Base-by-base conservation (phyloP, 1,140 invertebrate species). In the Leptopilina boulardi region DNA sequence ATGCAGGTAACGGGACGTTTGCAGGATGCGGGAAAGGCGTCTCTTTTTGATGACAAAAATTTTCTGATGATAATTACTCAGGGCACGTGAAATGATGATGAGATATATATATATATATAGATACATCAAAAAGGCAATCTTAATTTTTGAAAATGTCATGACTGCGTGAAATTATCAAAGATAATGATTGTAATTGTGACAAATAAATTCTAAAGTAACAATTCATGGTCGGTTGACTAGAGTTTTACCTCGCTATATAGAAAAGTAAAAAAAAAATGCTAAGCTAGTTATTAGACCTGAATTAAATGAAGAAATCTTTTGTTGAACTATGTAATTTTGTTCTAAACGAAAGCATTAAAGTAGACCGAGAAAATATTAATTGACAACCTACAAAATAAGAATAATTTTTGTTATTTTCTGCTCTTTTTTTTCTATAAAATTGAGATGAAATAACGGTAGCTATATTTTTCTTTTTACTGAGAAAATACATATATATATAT, bases 1-100 rank as follows among this genome's bases (percentile, higher is more conserved):
- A 66, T 66, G 59, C 59, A 66, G 59, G 26, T 66, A 66, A 66
- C 59, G 59, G 59, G 23, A 66, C 21, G 59, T 66, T 66, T n/a
- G 59, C 59, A 66, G 59, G 59, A 66, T 66, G 59, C 59, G 59
- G 59, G 59, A 30, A 66, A 66, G 3, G 26, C 23, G 13, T 30
- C 26, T 66, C 34, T 38, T 38, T 38, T 38, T 34, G 23, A 66
- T 66, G 13, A 66, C 59, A 34, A 30, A 30, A 66, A 66, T 66
- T 66, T 66, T 23, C 34, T 38, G 4, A 9, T 34, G 59, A 66
- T n/a, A 66, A 66, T 66, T 66, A 30, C 23, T 4, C 23, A 3
- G 23, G 23, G 21, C 21, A 66, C 15, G 23, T 66, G 47, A 47
- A 23, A 11, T 11, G 9, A 59, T 11, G 6, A 59, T 9, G 15